Base-by-base conservation (phyloP, 2,888 invertebrate species). In the Pheosia gnoma region DNA sequence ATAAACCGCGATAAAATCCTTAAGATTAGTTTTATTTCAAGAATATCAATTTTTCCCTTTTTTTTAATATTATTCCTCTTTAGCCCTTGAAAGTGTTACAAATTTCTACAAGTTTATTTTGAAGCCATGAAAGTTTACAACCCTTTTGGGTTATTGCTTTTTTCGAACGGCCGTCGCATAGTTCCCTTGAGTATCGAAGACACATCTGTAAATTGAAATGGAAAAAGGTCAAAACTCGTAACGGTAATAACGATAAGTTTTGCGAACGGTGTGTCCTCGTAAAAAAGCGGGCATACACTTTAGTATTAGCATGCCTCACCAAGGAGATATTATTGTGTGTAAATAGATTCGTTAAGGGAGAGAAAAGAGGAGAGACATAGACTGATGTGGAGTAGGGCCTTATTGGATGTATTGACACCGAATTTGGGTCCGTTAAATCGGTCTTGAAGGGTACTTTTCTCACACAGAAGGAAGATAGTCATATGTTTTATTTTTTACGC, bases 181-280 rank as follows among this genome's bases (percentile, higher is more conserved):
- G 72, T 72, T 81, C 85, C 85, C 81, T 72, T 63, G 87, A 83
- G 87, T 82, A 87, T 83, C 77, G 81, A 81, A 85, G 86, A 86
- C 85, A 85, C 84, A 88, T 88, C 82, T 84, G 82, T 84, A 88
- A 88, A 88, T 87, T 89, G 88, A 88, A 88, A 89, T 85, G 78
- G 87, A 88, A 87, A 86, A 86, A 86, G 88, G 87, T 84, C 82
- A 81, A 83, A 85, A 84, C 82, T 86, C 83, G 82, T 82, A 84
- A 82, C 81, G 74, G 84, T 74, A 82, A 85, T 83, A 85, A 84
- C 84, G 83, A 82, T 83, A 85, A 83, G 82, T 82, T 85, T 83
- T 81, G 75, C 73, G 79, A 79, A 78, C 76, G 80, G 78, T 73
- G 4, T n/a, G 38, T 38, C 37, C 11, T 36, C 7, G 52, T 52